Percentiles rank a stretch among this genome's conserved stretches.
These are phyloP conservation scores for Vanessa tameamea DNA, from an alignment of 1,140 invertebrate genomes.

Conservation along the genomic window DNA sequence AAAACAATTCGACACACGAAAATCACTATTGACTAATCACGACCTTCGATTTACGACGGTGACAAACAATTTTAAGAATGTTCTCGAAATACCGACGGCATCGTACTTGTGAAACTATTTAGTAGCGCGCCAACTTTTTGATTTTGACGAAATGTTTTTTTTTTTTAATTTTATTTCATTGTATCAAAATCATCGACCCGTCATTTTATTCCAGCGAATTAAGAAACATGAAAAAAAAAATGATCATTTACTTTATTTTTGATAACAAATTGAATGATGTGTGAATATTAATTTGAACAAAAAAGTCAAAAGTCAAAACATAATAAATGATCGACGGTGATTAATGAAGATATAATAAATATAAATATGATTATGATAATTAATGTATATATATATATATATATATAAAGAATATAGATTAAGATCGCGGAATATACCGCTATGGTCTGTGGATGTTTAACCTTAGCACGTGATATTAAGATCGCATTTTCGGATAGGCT, in stretches of 20 bases:
- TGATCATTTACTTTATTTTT: too few species aligned
- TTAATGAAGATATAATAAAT: neutral
- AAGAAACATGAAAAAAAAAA: too few species aligned
- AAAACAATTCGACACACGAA: neutral
- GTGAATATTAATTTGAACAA: too few species aligned
- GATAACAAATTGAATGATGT: too few species aligned
- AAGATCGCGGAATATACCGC: neutral
- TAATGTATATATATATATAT: neutral
- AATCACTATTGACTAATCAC: slow-evolving; percentile 5
- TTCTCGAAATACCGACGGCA: neutral
- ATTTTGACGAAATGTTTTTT: neutral
- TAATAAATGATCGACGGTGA: too few species aligned
- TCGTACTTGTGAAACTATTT: neutral
- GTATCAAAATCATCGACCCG: too few species aligned
- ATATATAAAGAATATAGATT: neutral
- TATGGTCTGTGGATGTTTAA: neutral
- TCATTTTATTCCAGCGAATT: too few species aligned
- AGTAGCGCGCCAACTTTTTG: too few species aligned
- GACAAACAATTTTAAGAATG: neutral
- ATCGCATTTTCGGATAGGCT: slow-evolving; percentile 33
- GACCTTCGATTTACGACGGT: slow-evolving; percentile 1
- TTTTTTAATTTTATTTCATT: too few species aligned
- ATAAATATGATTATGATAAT: too few species aligned
- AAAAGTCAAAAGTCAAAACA: too few species aligned
- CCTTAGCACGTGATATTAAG: slow-evolving; percentile 25